These are phyloP conservation scores for Drosophila antonietae DNA, from an alignment of 2,888 invertebrate species.

Conservation along the genomic window DNA sequence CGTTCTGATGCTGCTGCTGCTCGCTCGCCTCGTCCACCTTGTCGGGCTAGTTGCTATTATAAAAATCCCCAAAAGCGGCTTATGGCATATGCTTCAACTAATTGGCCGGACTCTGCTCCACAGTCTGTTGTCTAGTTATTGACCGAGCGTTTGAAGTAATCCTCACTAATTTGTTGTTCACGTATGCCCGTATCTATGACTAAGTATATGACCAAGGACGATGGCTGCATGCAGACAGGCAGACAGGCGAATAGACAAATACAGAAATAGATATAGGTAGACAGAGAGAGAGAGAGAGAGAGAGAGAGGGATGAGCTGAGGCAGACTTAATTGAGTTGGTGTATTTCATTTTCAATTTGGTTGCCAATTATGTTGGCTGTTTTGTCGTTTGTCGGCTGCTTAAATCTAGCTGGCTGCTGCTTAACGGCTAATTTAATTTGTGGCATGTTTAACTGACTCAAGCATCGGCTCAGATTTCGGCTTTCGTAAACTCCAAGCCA, in stretches of 20 bases:
- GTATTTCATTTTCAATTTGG: conserved; percentile 58
- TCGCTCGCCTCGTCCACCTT: background rate
- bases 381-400: conserved; percentile 29
- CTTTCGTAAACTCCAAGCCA: background rate
- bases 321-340: conserved; percentile 50
- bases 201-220: conserved; percentile 15
- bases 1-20: background rate
- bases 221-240: conserved; percentile 7
- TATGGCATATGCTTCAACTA: conserved; percentile 39
- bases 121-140: conserved; percentile 21
- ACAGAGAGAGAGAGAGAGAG: background rate
- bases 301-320: background rate
- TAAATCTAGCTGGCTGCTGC: conserved; percentile 8
- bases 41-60: conserved; percentile 28
- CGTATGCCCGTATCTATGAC: conserved; percentile 17
- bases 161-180: conserved; percentile 42
- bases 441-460: conserved; percentile 21
- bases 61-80: conserved; percentile 45
- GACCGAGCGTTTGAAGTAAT: conserved; percentile 37
- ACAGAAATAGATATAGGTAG: background rate
- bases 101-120: conserved; percentile 33
- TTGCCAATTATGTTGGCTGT: conserved; percentile 52
- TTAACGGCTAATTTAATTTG: conserved; percentile 46
- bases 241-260: background rate
- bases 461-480: background rate